Evolutionary conservation across 2,888 invertebrate species (phyloP), one percentile per base, ranked within the genome.

Genomic region (Prenolepis imparis): DNA sequence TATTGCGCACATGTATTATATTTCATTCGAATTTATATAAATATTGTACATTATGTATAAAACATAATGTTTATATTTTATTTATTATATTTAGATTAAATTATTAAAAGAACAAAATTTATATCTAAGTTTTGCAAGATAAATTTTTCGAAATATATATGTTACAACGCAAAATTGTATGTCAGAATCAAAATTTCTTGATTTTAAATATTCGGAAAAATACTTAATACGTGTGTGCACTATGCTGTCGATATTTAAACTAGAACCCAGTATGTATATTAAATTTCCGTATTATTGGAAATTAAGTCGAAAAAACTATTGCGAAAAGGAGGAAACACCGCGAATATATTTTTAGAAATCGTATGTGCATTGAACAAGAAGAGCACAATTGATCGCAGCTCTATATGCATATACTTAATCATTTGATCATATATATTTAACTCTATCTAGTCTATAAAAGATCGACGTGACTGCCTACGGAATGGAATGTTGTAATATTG

Each of bases 401-500:
- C 9, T 84, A 55, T 36, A 55, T 59, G 41, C 66, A 84, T 84
- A 90, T 84, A 87, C 81, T 86, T 91, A 91, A 91, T 91, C 86
- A 92, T 91, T 88, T 86, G 87, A 90, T 90, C 90, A 87, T 91
- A 90, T 91, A 90, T 92, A 91, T 92, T 92, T 91, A 92, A 90
- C 92, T 92, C 92, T 89, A 93, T 92, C 93, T 94, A 93, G 93
- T 93, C 93, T 92, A 88, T 91, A 92, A 86, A 70, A 67, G 12
- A 82, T 66, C 24, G 72, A 55, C 24, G 44, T 66, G 83, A 83
- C 21, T 57, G 83, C 66, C 32, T 77, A 77, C 44, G 55, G 55
- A 72, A 48, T 72, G 21, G 21, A 44, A 21, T 61, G 61, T 61
- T 73, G 44, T 32, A 63, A 74, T 21, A 32, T 61, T 21, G 39